phyloP scores from a whole-genome alignment of 2,113 vertebrate species.

The Actenoides lindsayi region DNA sequence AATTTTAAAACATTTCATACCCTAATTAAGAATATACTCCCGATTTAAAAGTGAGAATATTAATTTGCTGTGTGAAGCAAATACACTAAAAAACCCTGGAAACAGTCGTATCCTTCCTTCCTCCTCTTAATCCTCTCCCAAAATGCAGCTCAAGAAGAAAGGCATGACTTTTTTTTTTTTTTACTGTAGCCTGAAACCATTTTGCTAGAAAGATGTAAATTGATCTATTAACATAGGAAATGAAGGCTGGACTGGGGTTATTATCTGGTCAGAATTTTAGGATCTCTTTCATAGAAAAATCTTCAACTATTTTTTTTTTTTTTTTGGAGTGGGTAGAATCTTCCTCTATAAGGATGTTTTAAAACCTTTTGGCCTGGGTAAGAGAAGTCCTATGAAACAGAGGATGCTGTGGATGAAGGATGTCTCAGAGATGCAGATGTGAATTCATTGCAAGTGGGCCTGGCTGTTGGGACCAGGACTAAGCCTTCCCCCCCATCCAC shows the following conservation, averaged over 20 bases:
- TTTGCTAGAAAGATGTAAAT: slow-evolving; percentile 15
- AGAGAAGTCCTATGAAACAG: background rate
- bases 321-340: background rate
- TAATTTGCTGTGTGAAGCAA: background rate
- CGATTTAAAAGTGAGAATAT: slow-evolving; percentile 44
- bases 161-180: background rate
- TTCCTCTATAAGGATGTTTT: background rate
- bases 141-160: slow-evolving; percentile 30
- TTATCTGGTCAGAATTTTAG: background rate
- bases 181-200: background rate
- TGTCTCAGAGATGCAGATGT: background rate
- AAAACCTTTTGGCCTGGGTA: background rate
- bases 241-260: background rate
- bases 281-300: background rate
- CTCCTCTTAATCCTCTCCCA: background rate
- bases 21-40: slow-evolving; percentile 40
- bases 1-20: slow-evolving; percentile 43
- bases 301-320: background rate
- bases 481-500: background rate
- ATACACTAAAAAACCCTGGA: background rate
- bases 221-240: slow-evolving; percentile 2
- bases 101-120: slow-evolving; percentile 20
- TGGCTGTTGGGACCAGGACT: fast-evolving
- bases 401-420: background rate
- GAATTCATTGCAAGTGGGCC: background rate